Evolutionary conservation across 2,888 invertebrate species (phyloP).

Genomic region (Eumerus sabulonum): DNA sequence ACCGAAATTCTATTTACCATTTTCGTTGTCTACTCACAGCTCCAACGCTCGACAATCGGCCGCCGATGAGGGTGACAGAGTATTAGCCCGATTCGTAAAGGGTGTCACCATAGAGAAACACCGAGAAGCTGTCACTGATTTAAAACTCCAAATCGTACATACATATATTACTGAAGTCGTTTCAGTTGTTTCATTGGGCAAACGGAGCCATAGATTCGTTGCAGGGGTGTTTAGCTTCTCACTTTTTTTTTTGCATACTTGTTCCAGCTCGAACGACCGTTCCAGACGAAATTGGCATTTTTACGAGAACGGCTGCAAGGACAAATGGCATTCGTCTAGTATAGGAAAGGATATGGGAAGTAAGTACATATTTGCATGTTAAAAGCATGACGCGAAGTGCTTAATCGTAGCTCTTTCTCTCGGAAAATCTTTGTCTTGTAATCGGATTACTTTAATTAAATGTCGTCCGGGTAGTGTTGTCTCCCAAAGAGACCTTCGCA

Average conservation of each 20-base stretch:
- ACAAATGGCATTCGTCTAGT: neutral
- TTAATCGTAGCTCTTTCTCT: slow-evolving; percentile 58
- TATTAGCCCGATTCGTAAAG: slow-evolving; percentile 52
- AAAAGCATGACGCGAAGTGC: slow-evolving; percentile 57
- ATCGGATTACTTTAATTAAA: slow-evolving; percentile 69
- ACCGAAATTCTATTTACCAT: slow-evolving; percentile 30
- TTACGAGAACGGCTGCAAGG: slow-evolving; percentile 35
- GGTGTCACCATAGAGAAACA: slow-evolving; percentile 59
- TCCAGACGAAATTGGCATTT: slow-evolving; percentile 53
- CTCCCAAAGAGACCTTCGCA: slow-evolving; percentile 34
- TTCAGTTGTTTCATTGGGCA: no score
- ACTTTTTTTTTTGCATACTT: neutral
- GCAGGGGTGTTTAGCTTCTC: slow-evolving; percentile 16
- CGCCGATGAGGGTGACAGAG: slow-evolving; percentile 6
- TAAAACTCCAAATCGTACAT: slow-evolving; percentile 36
- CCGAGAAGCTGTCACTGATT: slow-evolving; percentile 59
- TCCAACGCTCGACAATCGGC: no score
- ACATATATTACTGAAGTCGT: no score
- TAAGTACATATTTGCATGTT: slow-evolving; percentile 62
- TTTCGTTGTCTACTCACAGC: slow-evolving; percentile 31
- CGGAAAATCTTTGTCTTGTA: slow-evolving; percentile 55
- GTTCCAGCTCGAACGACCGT: neutral
- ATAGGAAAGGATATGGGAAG: slow-evolving; percentile 12
- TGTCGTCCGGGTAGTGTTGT: slow-evolving; percentile 28
- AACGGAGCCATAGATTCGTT: slow-evolving; percentile 41